Percentiles rank a stretch among this genome's conserved stretches.
phyloP scores from a whole-genome alignment of 2,113 vertebrate species.

The Apistogramma diplotaenia region DNA sequence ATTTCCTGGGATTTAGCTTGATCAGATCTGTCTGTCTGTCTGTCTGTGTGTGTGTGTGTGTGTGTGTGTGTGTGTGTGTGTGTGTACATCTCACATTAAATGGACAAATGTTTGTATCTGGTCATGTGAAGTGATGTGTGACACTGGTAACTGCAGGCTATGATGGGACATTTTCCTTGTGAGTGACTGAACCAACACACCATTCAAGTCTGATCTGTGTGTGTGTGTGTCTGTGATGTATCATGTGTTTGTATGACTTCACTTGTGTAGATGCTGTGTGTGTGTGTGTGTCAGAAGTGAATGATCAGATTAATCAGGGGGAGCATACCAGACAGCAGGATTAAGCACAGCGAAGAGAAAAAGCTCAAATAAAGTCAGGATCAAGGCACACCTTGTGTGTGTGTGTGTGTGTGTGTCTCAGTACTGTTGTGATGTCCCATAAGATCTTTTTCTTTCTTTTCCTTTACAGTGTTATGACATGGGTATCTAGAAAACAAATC shows the following conservation, averaged over 20 bases:
- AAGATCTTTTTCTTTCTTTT: constrained; percentile 3
- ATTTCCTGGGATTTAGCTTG: constrained; percentile 25
- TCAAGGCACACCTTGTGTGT: constrained; percentile 24
- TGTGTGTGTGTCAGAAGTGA: constrained; percentile 54
- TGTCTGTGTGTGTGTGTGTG: background rate
- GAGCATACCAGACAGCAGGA: constrained; percentile 56
- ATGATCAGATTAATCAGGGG: constrained; percentile 69
- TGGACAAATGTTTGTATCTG: constrained; percentile 28
- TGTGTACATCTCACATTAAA: constrained; percentile 3
- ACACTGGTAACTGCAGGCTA: constrained; percentile 40
- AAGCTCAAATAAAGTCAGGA: constrained; percentile 50
- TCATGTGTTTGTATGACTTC: background rate
- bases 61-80: background rate
- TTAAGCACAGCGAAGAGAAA: constrained; percentile 53
- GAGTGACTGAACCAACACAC: constrained; percentile 33
- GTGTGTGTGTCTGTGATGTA: background rate
- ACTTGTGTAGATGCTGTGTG: background rate
- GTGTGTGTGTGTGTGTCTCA: background rate
- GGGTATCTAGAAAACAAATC: background rate
- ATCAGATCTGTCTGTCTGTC: constrained; percentile 21
- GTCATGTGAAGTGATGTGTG: constrained; percentile 52
- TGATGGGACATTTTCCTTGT: constrained; percentile 60
- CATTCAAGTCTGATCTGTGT: constrained; percentile 4
- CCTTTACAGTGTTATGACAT: background rate
- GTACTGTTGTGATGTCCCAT: constrained; percentile 23